Evolutionary conservation across 2,797 vertebrate species (phyloP).

Genomic region (Manis crassicaudata): DNA sequence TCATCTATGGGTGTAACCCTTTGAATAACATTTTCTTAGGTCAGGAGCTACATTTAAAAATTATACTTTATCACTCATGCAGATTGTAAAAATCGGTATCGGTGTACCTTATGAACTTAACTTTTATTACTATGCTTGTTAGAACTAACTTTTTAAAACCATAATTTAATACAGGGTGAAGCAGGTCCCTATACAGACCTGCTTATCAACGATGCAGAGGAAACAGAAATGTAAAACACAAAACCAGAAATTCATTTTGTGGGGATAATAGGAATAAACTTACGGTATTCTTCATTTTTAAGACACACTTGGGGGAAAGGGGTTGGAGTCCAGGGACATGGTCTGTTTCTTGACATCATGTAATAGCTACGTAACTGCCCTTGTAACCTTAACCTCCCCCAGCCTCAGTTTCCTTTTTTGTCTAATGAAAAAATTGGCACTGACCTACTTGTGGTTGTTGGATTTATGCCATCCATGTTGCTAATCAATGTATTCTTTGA

Average conservation of each 20-base stretch:
- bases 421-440: conserved; percentile 29
- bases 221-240: conserved; percentile 50
- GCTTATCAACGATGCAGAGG: conserved; percentile 34
- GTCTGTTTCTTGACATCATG: background rate
- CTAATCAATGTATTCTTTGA: conserved; percentile 39
- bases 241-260: conserved; percentile 39
- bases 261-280: background rate
- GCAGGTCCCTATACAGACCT: background rate
- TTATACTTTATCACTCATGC: conserved; percentile 13
- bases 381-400: background rate
- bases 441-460: background rate
- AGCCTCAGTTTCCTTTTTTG: conserved; percentile 60
- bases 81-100: conserved; percentile 47
- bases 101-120: conserved; percentile 40
- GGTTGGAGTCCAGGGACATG: background rate
- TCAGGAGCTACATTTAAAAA: conserved; percentile 53
- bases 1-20: background rate
- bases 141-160: conserved; percentile 47
- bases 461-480: background rate
- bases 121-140: background rate
- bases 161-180: conserved; percentile 45
- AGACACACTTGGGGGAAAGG: background rate
- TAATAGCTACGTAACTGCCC: background rate
- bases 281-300: conserved; percentile 19
- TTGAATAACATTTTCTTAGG: conserved; percentile 55